Evolutionary conservation across 2,113 vertebrate genomes (phyloP).

Genomic region (Cacatua alba): DNA sequence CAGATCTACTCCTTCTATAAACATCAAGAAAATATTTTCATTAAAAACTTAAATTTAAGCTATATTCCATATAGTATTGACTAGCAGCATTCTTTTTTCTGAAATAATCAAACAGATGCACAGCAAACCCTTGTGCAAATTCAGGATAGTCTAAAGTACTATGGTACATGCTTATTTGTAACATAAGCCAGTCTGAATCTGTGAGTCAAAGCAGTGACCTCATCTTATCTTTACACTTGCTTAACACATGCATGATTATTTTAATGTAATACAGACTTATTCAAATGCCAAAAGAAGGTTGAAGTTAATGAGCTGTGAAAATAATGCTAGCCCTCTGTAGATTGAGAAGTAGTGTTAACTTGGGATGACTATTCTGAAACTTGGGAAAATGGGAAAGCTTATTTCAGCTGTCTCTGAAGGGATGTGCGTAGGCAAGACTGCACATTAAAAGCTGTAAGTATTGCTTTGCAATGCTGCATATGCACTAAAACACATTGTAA

Average conservation of each 20-base stretch:
- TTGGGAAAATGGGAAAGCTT: neutral
- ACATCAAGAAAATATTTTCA: neutral
- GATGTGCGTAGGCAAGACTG: fast-evolving
- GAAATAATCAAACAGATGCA: neutral
- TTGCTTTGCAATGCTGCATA: neutral
- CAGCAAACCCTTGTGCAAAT: neutral
- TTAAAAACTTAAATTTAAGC: neutral
- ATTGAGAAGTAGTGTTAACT: neutral
- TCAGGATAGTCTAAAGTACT: neutral
- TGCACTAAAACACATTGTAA: neutral
- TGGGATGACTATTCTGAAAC: neutral
- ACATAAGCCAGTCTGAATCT: neutral
- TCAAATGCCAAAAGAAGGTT: neutral
- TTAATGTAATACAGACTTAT: neutral
- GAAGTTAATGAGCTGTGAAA: neutral
- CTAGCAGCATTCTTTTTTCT: neutral
- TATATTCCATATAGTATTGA: neutral
- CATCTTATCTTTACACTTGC: neutral
- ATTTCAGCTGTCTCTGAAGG: neutral
- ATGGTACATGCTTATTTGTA: neutral
- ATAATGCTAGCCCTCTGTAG: neutral
- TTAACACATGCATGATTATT: neutral
- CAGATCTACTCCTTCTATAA: neutral
- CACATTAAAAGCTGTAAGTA: neutral
- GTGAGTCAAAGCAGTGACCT: neutral